phyloP scores from a whole-genome alignment of 2,113 vertebrate species.

The Myrmecophaga tridactyla region DNA sequence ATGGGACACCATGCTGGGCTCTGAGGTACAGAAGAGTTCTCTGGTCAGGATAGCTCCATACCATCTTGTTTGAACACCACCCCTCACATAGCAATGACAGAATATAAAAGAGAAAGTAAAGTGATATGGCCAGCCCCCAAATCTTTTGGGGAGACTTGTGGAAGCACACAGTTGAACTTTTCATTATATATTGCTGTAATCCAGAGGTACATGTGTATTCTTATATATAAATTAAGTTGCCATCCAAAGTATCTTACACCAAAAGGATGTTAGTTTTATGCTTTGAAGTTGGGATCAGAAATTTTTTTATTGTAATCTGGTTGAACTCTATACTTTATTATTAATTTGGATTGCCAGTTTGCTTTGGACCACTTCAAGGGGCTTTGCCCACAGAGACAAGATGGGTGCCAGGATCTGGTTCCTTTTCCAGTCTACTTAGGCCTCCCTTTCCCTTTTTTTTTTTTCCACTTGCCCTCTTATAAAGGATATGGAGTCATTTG shows the following conservation, averaged over 20 bases:
- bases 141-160: background rate
- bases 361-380: background rate
- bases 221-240: background rate
- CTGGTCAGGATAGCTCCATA: too few species aligned
- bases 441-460: background rate
- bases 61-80: background rate
- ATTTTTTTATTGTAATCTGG: background rate
- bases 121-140: background rate
- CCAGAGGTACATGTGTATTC: background rate
- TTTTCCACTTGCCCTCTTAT: background rate
- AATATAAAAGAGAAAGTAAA: background rate
- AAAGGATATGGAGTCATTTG: background rate
- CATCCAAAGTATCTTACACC: background rate
- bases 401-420: background rate
- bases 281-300: conserved; percentile 51
- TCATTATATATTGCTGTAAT: background rate
- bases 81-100: background rate
- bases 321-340: background rate
- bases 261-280: background rate
- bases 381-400: background rate
- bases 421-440: background rate
- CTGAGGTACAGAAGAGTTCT: background rate
- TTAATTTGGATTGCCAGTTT: background rate
- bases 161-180: background rate
- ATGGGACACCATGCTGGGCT: background rate